These are phyloP conservation scores for Meta bourneti DNA, from an alignment of 2,888 invertebrate species.

Conservation along the genomic window DNA sequence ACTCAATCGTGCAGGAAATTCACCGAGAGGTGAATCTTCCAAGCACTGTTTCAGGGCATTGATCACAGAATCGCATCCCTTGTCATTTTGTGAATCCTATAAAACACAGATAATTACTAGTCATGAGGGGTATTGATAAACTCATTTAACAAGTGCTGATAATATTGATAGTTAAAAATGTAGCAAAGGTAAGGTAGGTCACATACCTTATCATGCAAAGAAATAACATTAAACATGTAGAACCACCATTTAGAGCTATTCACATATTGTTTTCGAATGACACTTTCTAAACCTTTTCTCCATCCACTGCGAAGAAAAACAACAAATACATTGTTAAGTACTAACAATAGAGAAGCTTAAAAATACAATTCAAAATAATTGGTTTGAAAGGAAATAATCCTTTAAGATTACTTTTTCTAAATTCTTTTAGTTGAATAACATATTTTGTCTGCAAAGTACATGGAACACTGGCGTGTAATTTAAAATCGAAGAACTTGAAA, in stretches of 20 bases:
- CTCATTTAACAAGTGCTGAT: too few relatives aligned
- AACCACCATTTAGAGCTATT: conserved; percentile 94
- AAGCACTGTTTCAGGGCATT: conserved; percentile 89
- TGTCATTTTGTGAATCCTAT: conserved; percentile 71
- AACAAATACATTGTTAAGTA: neutral
- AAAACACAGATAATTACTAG: neutral
- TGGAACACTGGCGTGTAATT: too few relatives aligned
- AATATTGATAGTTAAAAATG: too few relatives aligned
- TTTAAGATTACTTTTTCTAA: too few relatives aligned
- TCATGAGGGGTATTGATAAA: too few relatives aligned
- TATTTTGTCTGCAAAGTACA: too few relatives aligned
- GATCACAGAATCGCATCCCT: conserved; percentile 81
- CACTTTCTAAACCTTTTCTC: conserved; percentile 89
- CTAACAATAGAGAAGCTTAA: neutral
- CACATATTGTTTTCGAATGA: conserved; percentile 81
- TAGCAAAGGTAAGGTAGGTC: neutral
- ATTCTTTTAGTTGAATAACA: too few relatives aligned
- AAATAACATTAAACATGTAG: conserved; percentile 81
- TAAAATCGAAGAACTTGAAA: too few relatives aligned
- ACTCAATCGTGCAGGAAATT: conserved; percentile 89
- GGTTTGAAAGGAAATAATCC: too few relatives aligned
- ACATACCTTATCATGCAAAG: conserved; percentile 1
- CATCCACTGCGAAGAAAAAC: conserved; percentile 84
- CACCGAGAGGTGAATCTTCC: conserved; percentile 90
- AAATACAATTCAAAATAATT: too few relatives aligned